Percentiles rank a stretch among this genome's conserved stretches.
Evolutionary conservation across 2,888 invertebrate genomes (phyloP).

Genomic region (Leptarthrus brevirostris): DNA sequence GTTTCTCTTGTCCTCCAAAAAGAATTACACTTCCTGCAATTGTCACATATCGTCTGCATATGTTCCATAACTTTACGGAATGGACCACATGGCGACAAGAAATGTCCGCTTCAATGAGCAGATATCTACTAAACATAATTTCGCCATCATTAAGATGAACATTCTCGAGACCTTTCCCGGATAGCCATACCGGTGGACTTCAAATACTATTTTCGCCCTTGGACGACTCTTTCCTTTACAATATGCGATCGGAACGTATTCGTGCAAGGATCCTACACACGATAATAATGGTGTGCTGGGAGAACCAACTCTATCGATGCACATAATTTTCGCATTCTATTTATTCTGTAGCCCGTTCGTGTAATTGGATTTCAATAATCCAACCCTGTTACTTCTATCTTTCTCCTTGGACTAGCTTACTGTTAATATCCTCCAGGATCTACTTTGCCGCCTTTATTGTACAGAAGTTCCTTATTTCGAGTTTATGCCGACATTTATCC

Average conservation of each 20-base stretch:
- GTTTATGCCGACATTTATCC: neutral
- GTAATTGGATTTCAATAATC: slow-evolving; percentile 44
- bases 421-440: slow-evolving; percentile 4
- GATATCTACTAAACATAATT: slow-evolving; percentile 40
- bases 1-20: slow-evolving; percentile 1
- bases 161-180: slow-evolving; percentile 7
- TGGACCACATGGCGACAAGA: slow-evolving; percentile 36
- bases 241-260: neutral
- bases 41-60: slow-evolving; percentile 46
- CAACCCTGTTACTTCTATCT: slow-evolving; percentile 13
- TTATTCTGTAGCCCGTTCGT: slow-evolving; percentile 23
- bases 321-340: slow-evolving; percentile 42
- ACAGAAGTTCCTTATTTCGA: neutral
- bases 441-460: slow-evolving; percentile 22
- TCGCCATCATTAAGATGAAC: slow-evolving; percentile 31
- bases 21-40: slow-evolving; percentile 22
- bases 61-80: slow-evolving; percentile 21
- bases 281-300: slow-evolving; percentile 6
- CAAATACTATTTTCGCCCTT: neutral
- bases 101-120: slow-evolving; percentile 32
- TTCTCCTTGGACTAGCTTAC: neutral
- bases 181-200: slow-evolving; percentile 1
- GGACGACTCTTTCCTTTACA: neutral
- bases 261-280: slow-evolving; percentile 6
- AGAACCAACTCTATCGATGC: slow-evolving; percentile 5